Conservation (phyloP, 2,797 vertebrate species). For the Rhodeus uyekii region DNA sequence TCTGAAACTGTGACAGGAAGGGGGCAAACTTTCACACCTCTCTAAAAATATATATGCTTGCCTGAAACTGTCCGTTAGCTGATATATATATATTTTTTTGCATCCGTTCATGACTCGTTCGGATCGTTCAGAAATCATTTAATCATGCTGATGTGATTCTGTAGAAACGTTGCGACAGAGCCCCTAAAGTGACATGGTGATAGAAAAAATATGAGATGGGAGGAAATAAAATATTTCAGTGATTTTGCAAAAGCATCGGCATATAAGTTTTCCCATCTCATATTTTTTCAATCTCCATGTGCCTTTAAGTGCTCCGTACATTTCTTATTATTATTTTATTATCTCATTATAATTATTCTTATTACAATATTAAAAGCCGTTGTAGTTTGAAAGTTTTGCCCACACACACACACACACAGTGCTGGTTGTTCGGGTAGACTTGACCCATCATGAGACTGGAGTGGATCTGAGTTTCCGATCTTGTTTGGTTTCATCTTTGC, state of each 20-base stretch:
- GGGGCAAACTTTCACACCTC: too few relatives aligned
- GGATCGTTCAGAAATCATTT: neutral
- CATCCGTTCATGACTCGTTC: too few relatives aligned
- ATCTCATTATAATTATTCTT: too few relatives aligned
- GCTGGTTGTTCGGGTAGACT: neutral
- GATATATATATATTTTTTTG: too few relatives aligned
- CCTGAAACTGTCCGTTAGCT: too few relatives aligned
- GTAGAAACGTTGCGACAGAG: neutral
- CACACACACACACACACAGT: neutral
- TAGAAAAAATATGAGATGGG: too few relatives aligned
- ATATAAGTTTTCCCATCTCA: neutral
- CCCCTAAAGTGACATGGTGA: too few relatives aligned
- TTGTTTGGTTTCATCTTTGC: neutral
- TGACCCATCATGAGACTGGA: neutral
- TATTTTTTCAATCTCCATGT: neutral
- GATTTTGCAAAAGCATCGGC: neutral
- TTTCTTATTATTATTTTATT: neutral
- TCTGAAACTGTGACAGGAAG: too few relatives aligned
- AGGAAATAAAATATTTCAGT: too few relatives aligned
- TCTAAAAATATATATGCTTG: too few relatives aligned
- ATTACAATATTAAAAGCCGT: neutral
- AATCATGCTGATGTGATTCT: neutral
- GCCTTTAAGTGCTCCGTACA: neutral
- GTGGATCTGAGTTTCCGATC: conserved; percentile 3
- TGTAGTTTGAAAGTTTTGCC: neutral